These are phyloP conservation scores for Montipora cactus DNA, from an alignment of 64 coral and sea anemone genomes.

Conservation along the genomic window DNA sequence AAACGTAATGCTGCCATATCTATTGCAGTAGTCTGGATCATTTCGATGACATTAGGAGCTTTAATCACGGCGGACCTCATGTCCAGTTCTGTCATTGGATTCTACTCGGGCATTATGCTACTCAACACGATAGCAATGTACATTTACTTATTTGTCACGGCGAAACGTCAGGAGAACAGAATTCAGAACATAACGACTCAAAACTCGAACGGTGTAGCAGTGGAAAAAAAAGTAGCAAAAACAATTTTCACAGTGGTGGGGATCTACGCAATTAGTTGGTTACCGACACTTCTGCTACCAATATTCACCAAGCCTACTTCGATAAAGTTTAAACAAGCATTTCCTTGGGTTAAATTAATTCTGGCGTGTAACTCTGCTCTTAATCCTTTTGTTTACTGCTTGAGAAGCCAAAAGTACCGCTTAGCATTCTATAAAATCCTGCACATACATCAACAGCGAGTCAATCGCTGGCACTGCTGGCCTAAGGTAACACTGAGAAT, in stretches of 20 bases:
- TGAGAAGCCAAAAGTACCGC: constrained; percentile 21
- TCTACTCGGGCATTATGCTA: background rate
- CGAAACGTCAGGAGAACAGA: constrained; percentile 29
- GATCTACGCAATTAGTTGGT: constrained; percentile 5
- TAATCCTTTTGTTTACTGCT: constrained; percentile 42
- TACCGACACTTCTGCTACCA: constrained; percentile 22
- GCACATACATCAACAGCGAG: background rate
- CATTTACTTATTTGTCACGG: constrained; percentile 20
- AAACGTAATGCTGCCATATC: background rate
- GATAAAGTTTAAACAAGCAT: background rate
- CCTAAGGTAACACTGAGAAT: too few species aligned
- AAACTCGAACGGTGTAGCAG: background rate
- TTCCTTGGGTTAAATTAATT: background rate
- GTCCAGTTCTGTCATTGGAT: background rate
- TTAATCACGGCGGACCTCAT: background rate
- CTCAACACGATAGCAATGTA: background rate
- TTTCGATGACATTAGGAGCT: constrained; percentile 2
- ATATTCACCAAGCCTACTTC: background rate
- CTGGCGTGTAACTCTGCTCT: constrained; percentile 26
- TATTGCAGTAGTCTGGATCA: background rate
- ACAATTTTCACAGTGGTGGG: constrained; percentile 50
- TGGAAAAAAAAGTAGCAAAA: constrained; percentile 26
- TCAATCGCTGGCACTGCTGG: background rate
- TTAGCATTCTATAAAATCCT: constrained; percentile 1
- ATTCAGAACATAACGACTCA: background rate